Evolutionary conservation across 1,140 invertebrate genomes (phyloP), one percentile per base, ranked within the genome.

Genomic region (Danaus plexippus): DNA sequence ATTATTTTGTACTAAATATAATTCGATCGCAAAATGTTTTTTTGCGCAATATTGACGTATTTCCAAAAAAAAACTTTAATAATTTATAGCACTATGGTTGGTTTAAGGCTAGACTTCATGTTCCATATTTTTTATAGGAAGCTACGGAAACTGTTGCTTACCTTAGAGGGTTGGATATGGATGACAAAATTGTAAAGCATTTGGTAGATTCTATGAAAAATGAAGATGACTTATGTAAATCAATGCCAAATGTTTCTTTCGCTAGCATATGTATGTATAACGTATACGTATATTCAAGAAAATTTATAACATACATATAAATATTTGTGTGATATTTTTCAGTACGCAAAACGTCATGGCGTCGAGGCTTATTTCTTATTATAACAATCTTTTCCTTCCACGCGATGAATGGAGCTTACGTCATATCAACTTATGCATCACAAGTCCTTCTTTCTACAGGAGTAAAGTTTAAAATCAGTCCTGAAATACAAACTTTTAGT

Each of bases 401-500:
- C 13, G 54, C 57, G 3, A 43, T 60, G 11, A 71, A 69, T 13
- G 69, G 69, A 12, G 60, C 64, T 3, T 58, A 54, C 2, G 66
- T 63, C 1, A 63, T 71, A 5, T 43, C 58, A 8, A 71, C 60
- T 0, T 69, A 61, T 11, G 59, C 64, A 0, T 62, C 65, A 4
- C 55, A 59, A 4, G 51, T 77, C 5, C 58, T 78, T 5, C 47
- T 55, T 0, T 47, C 62, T 2, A 67, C 71, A 0, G 71, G 71
- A 9, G 61, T 70, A 7, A 50, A 64, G 11, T 66, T 64, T 46
- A 57, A 55, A 0, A 56, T 78, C 13, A 66, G 58, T 43, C 71
- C 75, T 2, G 74, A 80, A 13, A 43, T 76, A 7, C 71, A 72
- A 58, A 59, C 66, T 2, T 48, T 78, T 7, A 68, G 66, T 49